Evolutionary conservation across 2,888 invertebrate species (phyloP).

Genomic region (Arenicola marina): DNA sequence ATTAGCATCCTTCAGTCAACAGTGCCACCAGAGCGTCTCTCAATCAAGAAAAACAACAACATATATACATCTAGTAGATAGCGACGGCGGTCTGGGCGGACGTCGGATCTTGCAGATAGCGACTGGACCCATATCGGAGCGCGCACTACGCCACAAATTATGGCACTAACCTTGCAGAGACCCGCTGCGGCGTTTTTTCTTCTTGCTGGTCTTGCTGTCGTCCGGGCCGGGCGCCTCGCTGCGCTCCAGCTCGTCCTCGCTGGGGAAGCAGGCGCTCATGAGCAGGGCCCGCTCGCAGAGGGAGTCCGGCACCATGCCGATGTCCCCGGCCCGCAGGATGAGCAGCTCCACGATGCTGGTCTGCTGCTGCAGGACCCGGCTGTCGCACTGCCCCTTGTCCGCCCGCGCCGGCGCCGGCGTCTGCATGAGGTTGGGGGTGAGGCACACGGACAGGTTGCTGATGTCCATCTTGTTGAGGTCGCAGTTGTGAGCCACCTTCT

Average conservation of each 20-base stretch:
- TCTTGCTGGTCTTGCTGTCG: conserved; percentile 63
- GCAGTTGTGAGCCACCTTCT: conserved; percentile 72
- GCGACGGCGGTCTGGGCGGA: no score
- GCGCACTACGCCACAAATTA: no score
- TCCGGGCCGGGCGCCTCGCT: conserved; percentile 36
- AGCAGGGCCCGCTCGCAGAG: conserved; percentile 62
- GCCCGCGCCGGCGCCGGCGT: conserved; percentile 61
- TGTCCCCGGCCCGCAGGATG: conserved; percentile 76
- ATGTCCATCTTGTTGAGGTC: conserved; percentile 81
- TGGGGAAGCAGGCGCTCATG: conserved; percentile 45
- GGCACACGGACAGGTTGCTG: conserved; percentile 81
- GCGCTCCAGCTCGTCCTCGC: conserved; percentile 49
- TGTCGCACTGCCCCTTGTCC: conserved; percentile 47
- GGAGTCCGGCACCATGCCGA: conserved; percentile 74
- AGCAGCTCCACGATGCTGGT: conserved; percentile 68
- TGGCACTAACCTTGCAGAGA: conserved; percentile 77
- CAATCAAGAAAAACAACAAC: no score
- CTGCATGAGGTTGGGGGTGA: conserved; percentile 86
- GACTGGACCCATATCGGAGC: no score
- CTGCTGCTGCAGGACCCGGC: conserved; percentile 52
- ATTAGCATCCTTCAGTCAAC: no score
- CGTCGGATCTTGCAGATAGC: no score
- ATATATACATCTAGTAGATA: no score
- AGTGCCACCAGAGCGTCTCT: no score
- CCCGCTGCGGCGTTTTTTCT: conserved; percentile 83